Evolutionary conservation across 2,113 vertebrate genomes (phyloP), one percentile per base, ranked within the genome.

Genomic region (Dermatemys mawii): DNA sequence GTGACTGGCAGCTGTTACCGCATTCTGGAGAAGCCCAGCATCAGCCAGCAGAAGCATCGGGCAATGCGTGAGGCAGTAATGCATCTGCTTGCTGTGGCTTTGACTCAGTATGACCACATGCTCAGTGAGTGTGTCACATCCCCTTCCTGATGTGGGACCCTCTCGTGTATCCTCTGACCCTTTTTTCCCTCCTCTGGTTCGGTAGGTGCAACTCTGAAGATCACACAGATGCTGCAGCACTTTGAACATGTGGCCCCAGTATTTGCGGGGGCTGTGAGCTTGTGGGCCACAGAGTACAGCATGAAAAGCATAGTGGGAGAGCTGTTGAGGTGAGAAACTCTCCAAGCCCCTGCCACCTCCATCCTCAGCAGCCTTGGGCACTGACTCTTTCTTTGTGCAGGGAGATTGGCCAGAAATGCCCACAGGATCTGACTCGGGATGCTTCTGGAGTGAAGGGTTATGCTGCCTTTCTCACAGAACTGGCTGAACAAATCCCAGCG

Each of bases 181-280:
- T 19, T 81, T 91, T 92, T 35, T 84, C 91, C 51, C 3, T 86
- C 21, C 27, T 96, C 24, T 2, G 0, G 0, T 86, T 78, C 50
- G 1, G 38, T 97, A 99, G 99, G 98, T 96, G 99, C 99, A 10
- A 98, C 98, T 75, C 98, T 99, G 86, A 99, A 99, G 97, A 98
- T 99, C 90, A 98, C 98, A 3, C 99, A 99, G 98, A 96, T 99
- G 98, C 96, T 99, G 78, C 99, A 99, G 96, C 99, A 99, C 96
- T 99, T 99, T 26, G 99, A 99, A 91, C 99, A 99, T 70, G 97
- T 99, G 84, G 98, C 99, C 1, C 93, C 99, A 0, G 98, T 99
- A 32, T 99, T 99, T 93, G 99, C 99, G 0, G 98, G 98, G 49
- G 99, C 99, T 2, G 98, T 99, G 92, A 98, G 97, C 78, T 93